A percentile compares a stretch with the other conserved stretches of the same genome.
Evolutionary conservation across 2,797 vertebrate species (phyloP).

Genomic region (Phoxinus dragarum): DNA sequence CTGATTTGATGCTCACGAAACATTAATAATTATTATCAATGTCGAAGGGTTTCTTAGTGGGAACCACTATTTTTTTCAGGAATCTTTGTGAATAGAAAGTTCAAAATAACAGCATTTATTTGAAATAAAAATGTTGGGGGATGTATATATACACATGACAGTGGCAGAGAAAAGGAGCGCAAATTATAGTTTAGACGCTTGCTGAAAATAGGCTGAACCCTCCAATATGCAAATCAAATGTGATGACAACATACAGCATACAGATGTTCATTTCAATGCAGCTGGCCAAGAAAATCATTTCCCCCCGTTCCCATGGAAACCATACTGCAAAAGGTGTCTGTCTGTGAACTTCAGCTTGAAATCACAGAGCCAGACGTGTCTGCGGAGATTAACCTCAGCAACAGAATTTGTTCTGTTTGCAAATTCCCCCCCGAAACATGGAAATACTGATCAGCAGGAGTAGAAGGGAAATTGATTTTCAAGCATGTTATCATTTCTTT

Average conservation of each 20-base stretch:
- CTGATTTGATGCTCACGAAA: background rate
- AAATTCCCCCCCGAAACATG: conserved; percentile 65
- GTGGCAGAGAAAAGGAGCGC: background rate
- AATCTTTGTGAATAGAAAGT: background rate
- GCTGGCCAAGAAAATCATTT: conserved; percentile 71
- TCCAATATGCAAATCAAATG: conserved; percentile 74
- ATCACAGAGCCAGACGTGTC: conserved; percentile 78
- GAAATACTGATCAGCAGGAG: conserved; percentile 46
- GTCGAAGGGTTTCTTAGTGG: background rate
- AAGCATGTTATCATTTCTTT: conserved; percentile 32
- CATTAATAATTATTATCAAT: background rate
- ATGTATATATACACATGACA: background rate
- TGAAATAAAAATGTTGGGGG: background rate
- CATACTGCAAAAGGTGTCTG: conserved; percentile 71
- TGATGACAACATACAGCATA: conserved; percentile 78
- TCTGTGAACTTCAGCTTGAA: conserved; percentile 77
- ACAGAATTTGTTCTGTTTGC: conserved; percentile 68
- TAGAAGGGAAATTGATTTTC: conserved; percentile 53
- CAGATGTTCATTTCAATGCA: conserved; percentile 76
- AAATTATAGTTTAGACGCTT: conserved; percentile 34
- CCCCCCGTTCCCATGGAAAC: conserved; percentile 80
- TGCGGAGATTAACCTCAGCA: conserved; percentile 78
- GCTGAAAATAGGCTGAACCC: conserved; percentile 58
- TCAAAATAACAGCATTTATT: background rate
- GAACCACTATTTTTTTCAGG: background rate